Conservation (phyloP, 2,113 vertebrate genomes). For the Tor tambroides region DNA sequence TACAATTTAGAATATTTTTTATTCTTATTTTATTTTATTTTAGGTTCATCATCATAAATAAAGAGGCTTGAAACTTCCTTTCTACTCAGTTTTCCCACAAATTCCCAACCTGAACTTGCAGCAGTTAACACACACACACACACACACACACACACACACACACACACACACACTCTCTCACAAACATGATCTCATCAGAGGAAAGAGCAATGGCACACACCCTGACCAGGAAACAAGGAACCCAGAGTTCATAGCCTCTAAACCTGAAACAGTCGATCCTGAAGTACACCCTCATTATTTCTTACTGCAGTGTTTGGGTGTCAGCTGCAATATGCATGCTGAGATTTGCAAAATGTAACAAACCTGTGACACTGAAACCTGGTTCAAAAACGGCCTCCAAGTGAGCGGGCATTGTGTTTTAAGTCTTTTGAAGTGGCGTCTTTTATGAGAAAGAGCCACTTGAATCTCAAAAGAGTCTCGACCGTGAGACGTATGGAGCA, state of each 20-base stretch:
- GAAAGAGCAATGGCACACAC: constrained; percentile 33
- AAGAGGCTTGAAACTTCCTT: not conserved
- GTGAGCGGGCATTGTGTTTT: constrained; percentile 60
- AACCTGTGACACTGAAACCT: not conserved
- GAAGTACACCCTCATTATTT: not conserved
- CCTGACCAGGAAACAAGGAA: constrained; percentile 8
- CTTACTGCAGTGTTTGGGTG: not conserved
- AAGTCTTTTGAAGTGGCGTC: constrained; percentile 69
- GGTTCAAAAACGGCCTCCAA: not conserved
- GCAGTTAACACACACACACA: not conserved
- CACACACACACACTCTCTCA: not conserved
- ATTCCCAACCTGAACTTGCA: not conserved
- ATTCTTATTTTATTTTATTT: not conserved
- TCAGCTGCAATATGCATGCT: not conserved
- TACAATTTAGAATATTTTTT: no score
- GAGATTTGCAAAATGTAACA: not conserved
- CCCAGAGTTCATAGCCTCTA: not conserved
- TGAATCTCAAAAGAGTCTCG: constrained; percentile 65
- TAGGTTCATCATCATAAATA: not conserved
- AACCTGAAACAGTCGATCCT: not conserved
- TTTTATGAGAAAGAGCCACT: constrained; percentile 68
- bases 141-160: not conserved
- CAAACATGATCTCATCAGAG: not conserved
- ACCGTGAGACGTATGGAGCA: not conserved
- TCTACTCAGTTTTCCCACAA: not conserved